Conservation (phyloP, 2,113 vertebrate species). For the Dryoscopus gambensis region DNA sequence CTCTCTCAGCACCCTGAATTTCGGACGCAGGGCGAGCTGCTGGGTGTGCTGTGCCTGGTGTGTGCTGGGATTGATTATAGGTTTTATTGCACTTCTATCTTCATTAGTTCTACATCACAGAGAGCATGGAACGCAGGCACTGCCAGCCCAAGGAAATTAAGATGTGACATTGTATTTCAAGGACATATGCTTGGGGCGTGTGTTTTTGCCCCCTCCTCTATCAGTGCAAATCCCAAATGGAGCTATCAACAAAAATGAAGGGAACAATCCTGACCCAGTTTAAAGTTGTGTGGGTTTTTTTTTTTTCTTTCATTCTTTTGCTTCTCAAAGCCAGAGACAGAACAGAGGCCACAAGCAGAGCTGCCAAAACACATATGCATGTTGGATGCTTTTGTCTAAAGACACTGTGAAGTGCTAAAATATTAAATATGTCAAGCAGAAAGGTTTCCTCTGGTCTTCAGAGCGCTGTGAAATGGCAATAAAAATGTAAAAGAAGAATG, state of each 20-base stretch:
- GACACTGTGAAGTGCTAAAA: constrained; percentile 49
- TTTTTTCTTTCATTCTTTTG: neutral
- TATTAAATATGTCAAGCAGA: constrained; percentile 38
- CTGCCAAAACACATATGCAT: constrained; percentile 52
- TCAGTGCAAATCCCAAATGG: constrained; percentile 31
- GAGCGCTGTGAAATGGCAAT: constrained; percentile 6
- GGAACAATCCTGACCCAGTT: constrained; percentile 36
- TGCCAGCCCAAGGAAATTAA: constrained; percentile 50
- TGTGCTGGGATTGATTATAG: constrained; percentile 43
- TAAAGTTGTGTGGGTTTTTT: neutral
- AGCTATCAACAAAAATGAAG: constrained; percentile 20
- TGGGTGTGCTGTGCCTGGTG: neutral
- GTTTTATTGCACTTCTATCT: constrained; percentile 49
- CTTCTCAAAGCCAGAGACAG: constrained; percentile 3
- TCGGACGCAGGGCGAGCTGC: neutral
- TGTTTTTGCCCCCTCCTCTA: neutral
- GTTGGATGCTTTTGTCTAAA: constrained; percentile 27
- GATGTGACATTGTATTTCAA: constrained; percentile 46
- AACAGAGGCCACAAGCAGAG: constrained; percentile 27
- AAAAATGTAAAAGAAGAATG: constrained; percentile 47
- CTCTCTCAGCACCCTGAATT: neutral
- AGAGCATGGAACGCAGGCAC: constrained; percentile 3
- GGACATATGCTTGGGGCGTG: neutral
- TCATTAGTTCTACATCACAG: constrained; percentile 52
- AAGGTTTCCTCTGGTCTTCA: constrained; percentile 46